A percentile compares a stretch with the other conserved stretches of the same genome.
Evolutionary conservation across 2,888 invertebrate genomes (phyloP).

Genomic region (Lissocephala sabroskyi): DNA sequence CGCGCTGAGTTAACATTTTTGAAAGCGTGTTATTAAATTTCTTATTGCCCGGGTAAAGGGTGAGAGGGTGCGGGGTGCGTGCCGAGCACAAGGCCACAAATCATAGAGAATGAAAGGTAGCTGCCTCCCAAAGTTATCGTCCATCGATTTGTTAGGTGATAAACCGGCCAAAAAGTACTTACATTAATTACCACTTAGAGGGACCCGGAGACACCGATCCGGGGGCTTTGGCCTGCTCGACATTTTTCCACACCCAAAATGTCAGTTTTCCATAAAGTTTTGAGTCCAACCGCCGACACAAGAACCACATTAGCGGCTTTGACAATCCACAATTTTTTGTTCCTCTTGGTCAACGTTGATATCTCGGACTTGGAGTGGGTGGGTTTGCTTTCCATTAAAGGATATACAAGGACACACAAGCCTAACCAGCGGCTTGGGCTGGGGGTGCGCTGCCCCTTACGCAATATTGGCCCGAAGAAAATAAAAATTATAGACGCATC

Average conservation of each 20-base stretch:
- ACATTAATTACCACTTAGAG: constrained; percentile 68
- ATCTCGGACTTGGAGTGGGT: neutral
- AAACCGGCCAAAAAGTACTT: constrained; percentile 43
- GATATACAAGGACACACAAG: too few species aligned
- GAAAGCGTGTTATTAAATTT: constrained; percentile 65
- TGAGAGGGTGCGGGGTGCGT: constrained; percentile 16
- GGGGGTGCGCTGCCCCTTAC: constrained; percentile 42
- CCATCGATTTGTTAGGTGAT: constrained; percentile 59
- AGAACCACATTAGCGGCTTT: constrained; percentile 68
- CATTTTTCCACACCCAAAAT: constrained; percentile 68
- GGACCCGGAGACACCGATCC: constrained; percentile 9
- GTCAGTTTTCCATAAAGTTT: constrained; percentile 58
- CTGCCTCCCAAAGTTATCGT: constrained; percentile 33
- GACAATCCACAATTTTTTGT: too few species aligned
- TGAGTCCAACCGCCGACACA: constrained; percentile 46
- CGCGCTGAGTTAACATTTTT: constrained; percentile 58
- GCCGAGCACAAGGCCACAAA: neutral
- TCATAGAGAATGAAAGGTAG: constrained; percentile 7
- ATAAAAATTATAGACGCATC: constrained; percentile 12
- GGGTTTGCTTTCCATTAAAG: constrained; percentile 29
- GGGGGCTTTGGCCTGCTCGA: constrained; percentile 15
- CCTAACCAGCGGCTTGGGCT: too few species aligned
- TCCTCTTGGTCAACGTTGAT: too few species aligned
- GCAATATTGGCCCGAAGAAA: constrained; percentile 46
- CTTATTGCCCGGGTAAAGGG: constrained; percentile 10